phyloP scores from a whole-genome alignment of 2,888 invertebrate genomes.

The Glaucopsyche alexis region DNA sequence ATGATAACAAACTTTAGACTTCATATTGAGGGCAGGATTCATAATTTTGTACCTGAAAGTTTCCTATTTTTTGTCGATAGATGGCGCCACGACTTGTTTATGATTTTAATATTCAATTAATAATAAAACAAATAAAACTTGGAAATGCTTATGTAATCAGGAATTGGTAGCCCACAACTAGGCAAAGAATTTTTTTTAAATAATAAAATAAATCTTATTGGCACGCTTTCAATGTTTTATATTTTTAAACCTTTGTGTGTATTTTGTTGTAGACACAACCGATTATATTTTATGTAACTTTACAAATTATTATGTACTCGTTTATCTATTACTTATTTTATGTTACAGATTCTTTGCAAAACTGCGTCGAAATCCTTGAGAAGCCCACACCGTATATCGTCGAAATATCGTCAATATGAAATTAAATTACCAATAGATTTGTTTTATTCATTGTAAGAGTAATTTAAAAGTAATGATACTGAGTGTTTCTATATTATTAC shows the following conservation, averaged over 20 bases:
- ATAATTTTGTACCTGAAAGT: neutral
- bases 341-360: slow-evolving; percentile 71
- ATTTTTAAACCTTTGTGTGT: slow-evolving; percentile 1
- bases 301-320: neutral
- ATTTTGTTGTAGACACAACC: neutral
- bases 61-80: neutral
- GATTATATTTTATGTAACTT: neutral
- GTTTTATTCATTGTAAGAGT: slow-evolving; percentile 9
- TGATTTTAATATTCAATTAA: no score
- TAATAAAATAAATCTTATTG: neutral
- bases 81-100: neutral
- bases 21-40: neutral
- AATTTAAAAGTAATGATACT: neutral
- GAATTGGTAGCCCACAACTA: neutral
- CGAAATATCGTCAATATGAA: slow-evolving; percentile 31
- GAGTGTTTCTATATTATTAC: neutral
- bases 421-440: slow-evolving; percentile 18
- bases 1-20: neutral
- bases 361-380: slow-evolving; percentile 68
- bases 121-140: neutral
- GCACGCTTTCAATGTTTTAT: slow-evolving; percentile 1
- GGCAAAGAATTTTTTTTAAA: neutral
- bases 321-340: neutral
- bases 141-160: neutral
- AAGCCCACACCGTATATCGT: slow-evolving; percentile 30